These are phyloP conservation scores for Apostichopus californicus DNA, from an alignment of 35 echinoderm and acorn worm genomes.

Conservation along the genomic window DNA sequence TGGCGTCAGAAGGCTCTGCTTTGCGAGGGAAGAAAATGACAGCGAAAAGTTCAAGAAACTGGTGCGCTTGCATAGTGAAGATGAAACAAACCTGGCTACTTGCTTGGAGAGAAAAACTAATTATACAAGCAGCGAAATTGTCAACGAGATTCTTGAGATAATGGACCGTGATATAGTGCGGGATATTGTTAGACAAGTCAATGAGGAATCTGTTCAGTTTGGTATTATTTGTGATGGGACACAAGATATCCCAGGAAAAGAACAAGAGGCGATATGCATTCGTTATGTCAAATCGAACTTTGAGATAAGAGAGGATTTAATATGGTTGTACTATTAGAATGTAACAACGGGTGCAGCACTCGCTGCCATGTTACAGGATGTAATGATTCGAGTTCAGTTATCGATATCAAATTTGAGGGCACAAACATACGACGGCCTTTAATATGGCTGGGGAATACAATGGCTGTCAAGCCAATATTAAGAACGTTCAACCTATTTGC, in stretches of 20 bases:
- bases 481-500: conserved; percentile 24
- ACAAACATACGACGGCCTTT: background rate
- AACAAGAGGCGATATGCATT: conserved; percentile 43
- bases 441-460: background rate
- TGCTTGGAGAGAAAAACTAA: conserved; percentile 14
- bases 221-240: no score
- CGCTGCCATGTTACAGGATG: background rate
- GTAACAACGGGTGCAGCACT: background rate
- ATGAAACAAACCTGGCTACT: background rate
- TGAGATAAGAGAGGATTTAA: conserved; percentile 3
- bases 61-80: background rate
- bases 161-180: background rate
- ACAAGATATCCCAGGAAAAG: background rate
- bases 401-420: background rate
- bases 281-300: conserved; percentile 31
- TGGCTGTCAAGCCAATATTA: conserved; percentile 35
- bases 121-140: conserved; percentile 28
- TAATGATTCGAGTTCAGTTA: background rate
- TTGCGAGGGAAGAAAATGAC: background rate
- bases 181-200: no score
- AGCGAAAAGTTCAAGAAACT: background rate
- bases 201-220: no score
- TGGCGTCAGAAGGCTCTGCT: background rate
- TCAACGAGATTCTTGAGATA: conserved; percentile 15
- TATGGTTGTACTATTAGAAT: background rate